Evolutionary conservation across 2,797 vertebrate genomes (phyloP), one percentile per base, ranked within the genome.

Genomic region (Anas capensis): DNA sequence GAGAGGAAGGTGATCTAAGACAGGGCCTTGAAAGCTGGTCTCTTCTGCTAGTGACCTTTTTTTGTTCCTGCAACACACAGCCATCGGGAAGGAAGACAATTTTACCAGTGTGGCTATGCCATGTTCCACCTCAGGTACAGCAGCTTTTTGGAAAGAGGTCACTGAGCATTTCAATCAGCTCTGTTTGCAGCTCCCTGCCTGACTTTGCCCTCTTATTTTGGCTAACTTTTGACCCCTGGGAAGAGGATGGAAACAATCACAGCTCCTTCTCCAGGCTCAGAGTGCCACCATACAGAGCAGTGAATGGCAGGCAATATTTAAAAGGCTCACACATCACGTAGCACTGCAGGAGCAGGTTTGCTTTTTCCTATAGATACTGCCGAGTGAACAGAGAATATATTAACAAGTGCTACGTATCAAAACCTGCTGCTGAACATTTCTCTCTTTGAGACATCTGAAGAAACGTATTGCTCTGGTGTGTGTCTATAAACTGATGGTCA

Each of bases 361-460:
- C 33, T 46, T 65, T 71, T 71, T 23, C 60, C 27, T 49, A 14
- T 6, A 56, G 71, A 31, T 36, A 61, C 7, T 0, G 0, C 46
- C 49, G 46, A 57, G 29, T 24, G 21, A 24, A 38, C 6, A 51
- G 54, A 82, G 56, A 62, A 82, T 34, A 49, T 4, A 61, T 61
- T 26, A 21, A 33, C 16, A 56, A 15, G 29, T 54, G 66, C 36
- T 69, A 34, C 0, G 0, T 17, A 72, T 4, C 26, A 44, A 44
- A 40, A 70, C 64, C 27, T 36, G 20, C 27, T 56, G 56, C 48
- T 71, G 58, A 91, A n/a, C 49, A 53, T 9, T 78, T 84, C 20
- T 48, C 5, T 62, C 53, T 75, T 51, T 68, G 33, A 71, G 70
- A 44, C 8, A 64, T 17, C 42, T 36, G 54, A 91, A 82, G 66